Percentiles rank a stretch among this genome's conserved stretches.
Conservation (phyloP, 2,113 vertebrate species). For the Chionis minor region DNA sequence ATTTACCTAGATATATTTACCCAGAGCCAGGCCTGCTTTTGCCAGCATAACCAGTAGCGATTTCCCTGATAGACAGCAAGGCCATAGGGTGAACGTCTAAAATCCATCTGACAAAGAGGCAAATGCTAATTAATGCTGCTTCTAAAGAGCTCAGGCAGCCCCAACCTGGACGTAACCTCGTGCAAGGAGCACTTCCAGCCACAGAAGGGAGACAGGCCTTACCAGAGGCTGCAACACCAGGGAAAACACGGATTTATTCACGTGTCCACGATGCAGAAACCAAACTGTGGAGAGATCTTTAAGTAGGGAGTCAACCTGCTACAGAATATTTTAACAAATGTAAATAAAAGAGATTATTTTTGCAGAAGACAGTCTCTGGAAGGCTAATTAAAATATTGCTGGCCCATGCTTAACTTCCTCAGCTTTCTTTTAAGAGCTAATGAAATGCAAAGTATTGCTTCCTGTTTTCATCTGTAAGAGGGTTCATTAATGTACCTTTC, state of each 20-base stretch:
- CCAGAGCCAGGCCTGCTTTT: not conserved
- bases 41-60: not conserved
- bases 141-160: not conserved
- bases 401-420: conserved; percentile 61
- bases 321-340: conserved; percentile 38
- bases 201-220: not conserved
- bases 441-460: conserved; percentile 46
- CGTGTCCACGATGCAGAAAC: not conserved
- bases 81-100: not conserved
- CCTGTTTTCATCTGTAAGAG: not conserved
- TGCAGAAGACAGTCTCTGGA: conserved; percentile 59
- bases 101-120: accelerated
- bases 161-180: not conserved
- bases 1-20: not conserved
- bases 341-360: conserved; percentile 67
- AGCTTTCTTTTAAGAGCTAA: conserved; percentile 43
- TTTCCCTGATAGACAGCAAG: not conserved
- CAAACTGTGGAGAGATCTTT: not conserved
- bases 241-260: not conserved
- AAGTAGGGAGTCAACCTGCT: not conserved
- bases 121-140: not conserved
- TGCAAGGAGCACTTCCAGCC: not conserved
- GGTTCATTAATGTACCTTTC: conserved; percentile 25
- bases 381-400: conserved; percentile 75
- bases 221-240: not conserved